Evolutionary conservation across 2,888 invertebrate genomes (phyloP).

Genomic region (Crioceris asparagi): DNA sequence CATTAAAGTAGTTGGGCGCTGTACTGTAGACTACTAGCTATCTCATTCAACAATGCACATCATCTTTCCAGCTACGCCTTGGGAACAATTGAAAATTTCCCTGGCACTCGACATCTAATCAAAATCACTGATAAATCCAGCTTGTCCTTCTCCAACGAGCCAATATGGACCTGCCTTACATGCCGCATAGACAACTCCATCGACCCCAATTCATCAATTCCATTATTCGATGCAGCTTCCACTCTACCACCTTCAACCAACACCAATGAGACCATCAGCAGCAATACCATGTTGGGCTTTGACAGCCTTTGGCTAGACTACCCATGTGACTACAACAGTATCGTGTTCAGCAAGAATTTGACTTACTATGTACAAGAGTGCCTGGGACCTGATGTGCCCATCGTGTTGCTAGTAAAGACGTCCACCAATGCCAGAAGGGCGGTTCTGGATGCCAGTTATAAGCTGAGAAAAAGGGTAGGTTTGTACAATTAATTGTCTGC

Average conservation of each 20-base stretch:
- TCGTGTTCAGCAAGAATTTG: constrained; percentile 48
- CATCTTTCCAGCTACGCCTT: constrained; percentile 62
- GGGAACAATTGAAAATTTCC: constrained; percentile 65
- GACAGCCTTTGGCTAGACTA: constrained; percentile 32
- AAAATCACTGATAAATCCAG: constrained; percentile 45
- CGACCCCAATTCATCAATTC: constrained; percentile 32
- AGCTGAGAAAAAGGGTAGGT: constrained; percentile 44
- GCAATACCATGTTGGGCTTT: no score
- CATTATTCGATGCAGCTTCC: no score
- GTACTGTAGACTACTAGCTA: no score
- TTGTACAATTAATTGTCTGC: no score
- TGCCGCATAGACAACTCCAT: constrained; percentile 43
- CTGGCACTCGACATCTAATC: constrained; percentile 74
- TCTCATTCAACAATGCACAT: no score
- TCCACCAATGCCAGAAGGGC: constrained; percentile 48
- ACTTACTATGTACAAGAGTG: constrained; percentile 63
- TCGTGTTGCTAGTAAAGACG: constrained; percentile 52
- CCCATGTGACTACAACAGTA: constrained; percentile 47
- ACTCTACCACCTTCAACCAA: no score
- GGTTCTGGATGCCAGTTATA: constrained; percentile 58
- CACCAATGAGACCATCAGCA: constrained; percentile 30
- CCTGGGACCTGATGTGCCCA: constrained; percentile 64
- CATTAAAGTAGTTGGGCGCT: no score
- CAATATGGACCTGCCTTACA: constrained; percentile 48
- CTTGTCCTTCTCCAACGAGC: no score